Evolutionary conservation across 2,797 vertebrate genomes (phyloP).

Genomic region (Pseudopleuronectes americanus): DNA sequence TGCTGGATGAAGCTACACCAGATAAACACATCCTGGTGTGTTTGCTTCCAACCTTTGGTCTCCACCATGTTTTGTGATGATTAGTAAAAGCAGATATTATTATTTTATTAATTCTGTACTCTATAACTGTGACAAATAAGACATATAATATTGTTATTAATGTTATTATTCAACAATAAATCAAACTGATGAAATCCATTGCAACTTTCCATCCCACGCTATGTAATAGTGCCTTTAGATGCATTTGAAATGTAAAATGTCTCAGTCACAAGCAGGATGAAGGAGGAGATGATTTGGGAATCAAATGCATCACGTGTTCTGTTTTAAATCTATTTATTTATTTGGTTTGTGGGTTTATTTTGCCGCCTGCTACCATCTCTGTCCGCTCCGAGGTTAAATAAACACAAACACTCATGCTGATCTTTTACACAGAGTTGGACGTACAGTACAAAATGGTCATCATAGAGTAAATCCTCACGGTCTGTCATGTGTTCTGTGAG

Average conservation of each 20-base stretch:
- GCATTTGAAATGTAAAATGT: background rate
- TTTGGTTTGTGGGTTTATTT: background rate
- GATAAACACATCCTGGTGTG: too few relatives aligned
- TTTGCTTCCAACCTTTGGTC: too few relatives aligned
- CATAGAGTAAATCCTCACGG: background rate
- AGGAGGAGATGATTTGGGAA: too few relatives aligned
- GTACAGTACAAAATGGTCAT: constrained; percentile 14
- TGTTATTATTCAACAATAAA: too few relatives aligned
- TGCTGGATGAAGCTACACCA: background rate
- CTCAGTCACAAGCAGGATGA: background rate
- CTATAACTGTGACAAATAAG: too few relatives aligned
- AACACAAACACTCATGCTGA: background rate
- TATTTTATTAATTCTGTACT: too few relatives aligned
- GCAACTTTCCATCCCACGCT: too few relatives aligned
- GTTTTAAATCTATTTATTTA: background rate
- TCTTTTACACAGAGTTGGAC: background rate
- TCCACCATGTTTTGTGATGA: too few relatives aligned
- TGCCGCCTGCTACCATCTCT: background rate
- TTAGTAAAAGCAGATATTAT: too few relatives aligned
- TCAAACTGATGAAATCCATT: too few relatives aligned
- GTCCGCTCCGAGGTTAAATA: background rate
- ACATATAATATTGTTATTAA: too few relatives aligned
- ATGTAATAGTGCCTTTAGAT: too few relatives aligned
- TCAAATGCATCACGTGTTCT: background rate
- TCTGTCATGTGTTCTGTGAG: constrained; percentile 9